Base-by-base conservation (phyloP, 2,888 invertebrate genomes). In the Orthosia cruda region DNA sequence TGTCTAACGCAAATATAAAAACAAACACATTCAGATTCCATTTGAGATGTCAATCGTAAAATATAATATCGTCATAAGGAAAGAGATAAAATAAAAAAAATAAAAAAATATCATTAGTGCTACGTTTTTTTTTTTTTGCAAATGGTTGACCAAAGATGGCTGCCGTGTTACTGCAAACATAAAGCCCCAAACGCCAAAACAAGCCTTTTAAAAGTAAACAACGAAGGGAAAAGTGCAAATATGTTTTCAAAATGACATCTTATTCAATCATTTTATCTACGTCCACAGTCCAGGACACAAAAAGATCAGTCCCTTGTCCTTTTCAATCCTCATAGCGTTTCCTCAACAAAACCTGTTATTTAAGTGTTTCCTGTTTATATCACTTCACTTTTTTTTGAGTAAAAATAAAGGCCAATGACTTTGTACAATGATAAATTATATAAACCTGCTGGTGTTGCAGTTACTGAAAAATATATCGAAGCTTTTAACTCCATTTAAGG, bases 271-370 rank as follows among this genome's bases (percentile, higher is more conserved):
- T 52, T 49, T 50, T 12, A 49, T 77, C 61, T 62, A 57, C 45
- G 20, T 45, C 16, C 54, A 45, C 57, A 32, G 26, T 45, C 16
- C 54, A 45, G 26, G 45, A 49, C 55, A n/a, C 57, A 50, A 58
- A 74, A 55, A 71, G 9, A 54, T 65, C 23, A 20, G 49, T 62
- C 59, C 57, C 71, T 71, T 74, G 74, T 75, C 84, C 84, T 81
- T 86, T 74, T 62, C 74, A 76, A 72, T 67, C 13, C 40, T 73
- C 81, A 68, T 71, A 74, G 61, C 71, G 61, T 78, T 87, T 86
- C 88, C 87, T 77, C 47, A 72, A 83, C 69, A 49, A 74, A 88
- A 88, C 84, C 73, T 49, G 87, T 82, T 82, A 52, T 71, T 69
- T 67, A 81, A 80, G 18, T 23, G 57, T 73, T 87, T 87, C 87